Evolutionary conservation across 2,888 invertebrate genomes (phyloP).

Genomic region (Phlogophora meticulosa): DNA sequence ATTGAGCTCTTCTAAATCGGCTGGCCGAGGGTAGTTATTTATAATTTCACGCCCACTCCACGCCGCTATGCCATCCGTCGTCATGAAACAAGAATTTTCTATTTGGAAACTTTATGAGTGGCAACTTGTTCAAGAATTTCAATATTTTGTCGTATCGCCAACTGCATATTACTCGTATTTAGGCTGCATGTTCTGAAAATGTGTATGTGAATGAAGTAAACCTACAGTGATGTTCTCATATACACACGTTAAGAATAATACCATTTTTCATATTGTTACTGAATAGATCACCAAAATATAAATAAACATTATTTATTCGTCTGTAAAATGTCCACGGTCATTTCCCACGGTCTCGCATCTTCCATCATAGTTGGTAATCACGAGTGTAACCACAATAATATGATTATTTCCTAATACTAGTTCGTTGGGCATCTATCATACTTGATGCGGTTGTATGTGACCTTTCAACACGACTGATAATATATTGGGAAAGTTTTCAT

Average conservation of each 20-base stretch:
- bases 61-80: constrained; percentile 73
- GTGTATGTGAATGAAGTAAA: constrained; percentile 28
- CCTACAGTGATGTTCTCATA: background rate
- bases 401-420: constrained; percentile 58
- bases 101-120: constrained; percentile 77
- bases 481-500: constrained; percentile 32
- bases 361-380: constrained; percentile 55
- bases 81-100: constrained; percentile 82
- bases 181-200: constrained; percentile 21
- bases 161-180: constrained; percentile 52
- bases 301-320: constrained; percentile 26
- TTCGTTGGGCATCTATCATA: constrained; percentile 52
- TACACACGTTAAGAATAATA: background rate
- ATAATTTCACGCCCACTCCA: constrained; percentile 84
- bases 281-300: constrained; percentile 27
- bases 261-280: constrained; percentile 2
- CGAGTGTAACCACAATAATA: constrained; percentile 58
- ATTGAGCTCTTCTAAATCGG: constrained; percentile 84
- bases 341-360: constrained; percentile 61
- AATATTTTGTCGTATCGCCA: constrained; percentile 70
- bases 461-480: constrained; percentile 36
- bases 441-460: constrained; percentile 44
- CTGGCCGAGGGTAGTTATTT: constrained; percentile 84
- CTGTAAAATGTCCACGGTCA: constrained; percentile 31
- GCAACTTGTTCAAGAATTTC: constrained; percentile 65